phyloP scores from a whole-genome alignment of 2,113 vertebrate genomes.

The Nothoprocta perdicaria region DNA sequence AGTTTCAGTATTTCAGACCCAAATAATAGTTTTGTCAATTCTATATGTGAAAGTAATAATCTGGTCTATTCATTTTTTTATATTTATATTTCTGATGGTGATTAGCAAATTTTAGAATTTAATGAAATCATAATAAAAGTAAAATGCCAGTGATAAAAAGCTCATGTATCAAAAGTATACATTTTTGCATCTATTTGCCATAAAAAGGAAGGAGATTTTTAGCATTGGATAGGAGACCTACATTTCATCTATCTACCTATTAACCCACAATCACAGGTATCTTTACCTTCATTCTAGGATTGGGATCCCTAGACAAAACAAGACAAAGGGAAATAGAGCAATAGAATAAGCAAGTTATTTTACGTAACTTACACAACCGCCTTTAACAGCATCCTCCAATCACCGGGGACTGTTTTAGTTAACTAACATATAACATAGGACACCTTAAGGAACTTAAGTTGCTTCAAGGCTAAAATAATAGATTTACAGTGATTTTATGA shows the following conservation, averaged over 20 bases:
- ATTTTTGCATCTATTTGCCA: neutral
- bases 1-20: neutral
- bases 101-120: neutral
- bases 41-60: neutral
- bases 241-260: neutral
- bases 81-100: neutral
- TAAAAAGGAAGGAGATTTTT: neutral
- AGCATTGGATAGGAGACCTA: neutral
- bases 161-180: neutral
- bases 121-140: neutral
- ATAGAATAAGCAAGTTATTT: conserved; percentile 9
- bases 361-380: neutral
- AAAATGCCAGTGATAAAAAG: neutral
- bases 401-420: conserved; percentile 1
- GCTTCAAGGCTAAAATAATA: neutral
- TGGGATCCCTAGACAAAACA: neutral
- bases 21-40: neutral
- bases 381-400: neutral
- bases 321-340: neutral
- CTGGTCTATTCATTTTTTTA: neutral
- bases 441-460: neutral
- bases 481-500: conserved; percentile 71
- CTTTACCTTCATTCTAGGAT: neutral
- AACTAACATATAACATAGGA: neutral
- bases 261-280: neutral